Base-by-base conservation (phyloP, 2,888 invertebrate species). In the Pinctada fucata region DNA sequence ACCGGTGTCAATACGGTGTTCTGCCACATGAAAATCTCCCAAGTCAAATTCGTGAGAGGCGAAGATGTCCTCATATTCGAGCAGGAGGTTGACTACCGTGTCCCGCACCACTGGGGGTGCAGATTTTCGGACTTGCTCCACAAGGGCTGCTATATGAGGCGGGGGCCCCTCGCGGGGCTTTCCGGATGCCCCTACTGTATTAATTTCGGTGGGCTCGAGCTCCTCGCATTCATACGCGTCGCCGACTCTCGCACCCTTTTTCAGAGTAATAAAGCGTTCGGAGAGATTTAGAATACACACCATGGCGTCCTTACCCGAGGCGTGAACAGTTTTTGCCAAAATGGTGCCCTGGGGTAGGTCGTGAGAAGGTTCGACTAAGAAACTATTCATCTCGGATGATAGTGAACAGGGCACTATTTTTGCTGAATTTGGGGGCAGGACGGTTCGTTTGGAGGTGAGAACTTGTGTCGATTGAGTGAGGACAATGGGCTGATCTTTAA, bases 1-100 rank as follows among this genome's bases (percentile, higher is more conserved):
- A 3, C 79, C 79, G 6, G 77, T 79, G 67, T 81, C 73, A 5
- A 81, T 80, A 5, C 48, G 47, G 45, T 83, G 81, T 48, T 83
- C 72, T 6, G 81, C 73, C 2, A 31, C 72, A n/a, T 31, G n/a
- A n/a, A 79, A 78, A 67, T 68, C 66, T 3, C 79, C 79, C 0
- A 79, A n/a, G 68, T 83, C 79, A 58, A 76, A 78, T 2, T 79
- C 80, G 58, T 76, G 47, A 4, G 65, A 50, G 1, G 78, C 77
- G 64, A 83, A 82, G 3, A 79, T 75, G 67, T 82, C 82, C 13
- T 67, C 31, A 65, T 65, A 83, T 2, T 78, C 67, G 4, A 3
- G 10, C 3, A 76, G 51, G 3, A 80, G 50, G 10, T 66, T 16
- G 0, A 66, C 72, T 3, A 0, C 31, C 45, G 16, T 2, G 31